A percentile compares a stretch with the other conserved stretches of the same genome.
These are phyloP conservation scores for Puma concolor DNA, from an alignment of 2,113 vertebrate species.

Conservation along the genomic window DNA sequence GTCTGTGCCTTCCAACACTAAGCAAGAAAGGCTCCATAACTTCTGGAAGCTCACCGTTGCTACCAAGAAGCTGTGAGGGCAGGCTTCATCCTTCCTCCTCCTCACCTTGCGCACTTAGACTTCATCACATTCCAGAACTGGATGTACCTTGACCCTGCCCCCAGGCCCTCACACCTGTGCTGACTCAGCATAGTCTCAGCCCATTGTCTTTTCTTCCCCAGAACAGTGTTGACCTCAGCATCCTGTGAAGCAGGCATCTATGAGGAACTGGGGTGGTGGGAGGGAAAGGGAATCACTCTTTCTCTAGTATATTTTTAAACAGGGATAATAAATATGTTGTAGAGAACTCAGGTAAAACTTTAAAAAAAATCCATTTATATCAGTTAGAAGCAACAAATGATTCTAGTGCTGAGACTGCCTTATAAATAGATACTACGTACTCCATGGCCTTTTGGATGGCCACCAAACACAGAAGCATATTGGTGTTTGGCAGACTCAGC, in stretches of 20 bases:
- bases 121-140: not conserved
- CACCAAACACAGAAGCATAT: not conserved
- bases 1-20: not conserved
- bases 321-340: not conserved
- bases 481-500: not conserved
- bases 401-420: not conserved
- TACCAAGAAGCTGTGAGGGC: not conserved
- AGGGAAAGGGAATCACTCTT: not conserved
- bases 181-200: fast-evolving
- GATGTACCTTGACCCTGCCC: too few species aligned
- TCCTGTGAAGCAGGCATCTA: not conserved
- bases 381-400: not conserved
- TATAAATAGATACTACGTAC: not conserved
- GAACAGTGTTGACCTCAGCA: not conserved
- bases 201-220: not conserved
- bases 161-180: fast-evolving
- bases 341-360: not conserved
- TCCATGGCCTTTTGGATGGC: not conserved
- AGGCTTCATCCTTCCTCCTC: not conserved
- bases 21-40: not conserved
- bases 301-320: constrained; percentile 1
- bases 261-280: not conserved
- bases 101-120: not conserved
- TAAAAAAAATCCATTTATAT: not conserved
- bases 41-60: not conserved